phyloP scores from a whole-genome alignment of 2,797 vertebrate species.

The Pyrocephalus nanus region DNA sequence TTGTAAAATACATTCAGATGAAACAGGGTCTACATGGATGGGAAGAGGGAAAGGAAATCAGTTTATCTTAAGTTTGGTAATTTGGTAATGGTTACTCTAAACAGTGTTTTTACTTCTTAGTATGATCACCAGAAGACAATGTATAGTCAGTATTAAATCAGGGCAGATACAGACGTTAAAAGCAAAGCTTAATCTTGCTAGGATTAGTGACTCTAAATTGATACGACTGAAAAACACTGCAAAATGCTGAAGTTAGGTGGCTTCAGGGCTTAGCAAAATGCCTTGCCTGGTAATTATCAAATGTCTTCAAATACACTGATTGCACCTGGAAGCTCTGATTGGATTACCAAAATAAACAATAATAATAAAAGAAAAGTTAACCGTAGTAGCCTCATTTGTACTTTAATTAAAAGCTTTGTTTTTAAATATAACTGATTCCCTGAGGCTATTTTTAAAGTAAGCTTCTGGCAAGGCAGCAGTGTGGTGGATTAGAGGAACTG shows the following conservation, averaged over 20 bases:
- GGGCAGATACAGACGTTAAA: conserved; percentile 25
- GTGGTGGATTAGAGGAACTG: conserved; percentile 46
- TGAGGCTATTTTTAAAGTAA: conserved; percentile 64
- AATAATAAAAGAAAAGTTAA: background rate
- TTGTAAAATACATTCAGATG: background rate
- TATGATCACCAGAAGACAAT: conserved; percentile 30
- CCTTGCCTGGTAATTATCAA: conserved; percentile 10
- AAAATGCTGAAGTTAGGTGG: conserved; percentile 5
- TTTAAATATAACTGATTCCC: conserved; percentile 61
- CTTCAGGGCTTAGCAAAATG: conserved; percentile 16
- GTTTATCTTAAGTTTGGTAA: background rate
- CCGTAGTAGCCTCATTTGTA: conserved; percentile 46
- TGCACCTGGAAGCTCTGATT: conserved; percentile 39
- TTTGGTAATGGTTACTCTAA: background rate
- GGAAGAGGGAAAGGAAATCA: background rate
- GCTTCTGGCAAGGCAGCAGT: conserved; percentile 49
- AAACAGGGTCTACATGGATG: background rate
- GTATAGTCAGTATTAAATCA: conserved; percentile 27
- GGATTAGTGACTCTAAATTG: conserved; percentile 54
- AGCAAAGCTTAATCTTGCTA: conserved; percentile 52
- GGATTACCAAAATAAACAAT: conserved; percentile 7
- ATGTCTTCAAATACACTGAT: conserved; percentile 20
- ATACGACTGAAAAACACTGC: background rate
- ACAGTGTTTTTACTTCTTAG: conserved; percentile 3
- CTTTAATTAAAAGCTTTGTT: conserved; percentile 67